These are phyloP conservation scores for Musca vetustissima DNA, from an alignment of 1,140 invertebrate genomes.

Conservation along the genomic window DNA sequence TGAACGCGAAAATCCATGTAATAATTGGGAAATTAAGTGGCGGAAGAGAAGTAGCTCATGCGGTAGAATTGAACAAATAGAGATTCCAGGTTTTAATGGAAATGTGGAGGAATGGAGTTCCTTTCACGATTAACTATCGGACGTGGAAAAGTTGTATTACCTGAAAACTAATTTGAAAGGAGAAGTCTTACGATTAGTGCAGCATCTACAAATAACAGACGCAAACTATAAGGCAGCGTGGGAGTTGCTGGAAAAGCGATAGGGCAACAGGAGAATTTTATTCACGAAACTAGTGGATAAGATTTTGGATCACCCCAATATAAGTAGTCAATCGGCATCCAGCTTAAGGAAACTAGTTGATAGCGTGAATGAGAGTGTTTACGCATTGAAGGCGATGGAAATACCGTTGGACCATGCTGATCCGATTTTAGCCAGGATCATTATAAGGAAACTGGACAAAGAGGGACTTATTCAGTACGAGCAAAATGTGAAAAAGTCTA, in stretches of 20 bases:
- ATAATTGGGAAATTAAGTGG: too few species aligned
- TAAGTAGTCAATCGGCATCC: neutral
- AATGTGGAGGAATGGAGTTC: neutral
- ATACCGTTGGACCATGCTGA: neutral
- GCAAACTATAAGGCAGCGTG: neutral
- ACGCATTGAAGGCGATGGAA: neutral
- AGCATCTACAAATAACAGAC: neutral
- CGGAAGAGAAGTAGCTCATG: slow-evolving; percentile 58
- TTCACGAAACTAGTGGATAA: slow-evolving; percentile 3
- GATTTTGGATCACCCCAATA: slow-evolving; percentile 4
- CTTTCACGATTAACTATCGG: neutral
- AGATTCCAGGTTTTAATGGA: neutral
- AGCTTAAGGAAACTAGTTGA: neutral
- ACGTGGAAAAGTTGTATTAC: neutral
- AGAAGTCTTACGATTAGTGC: neutral
- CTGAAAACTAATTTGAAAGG: slow-evolving; percentile 5
- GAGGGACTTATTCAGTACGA: slow-evolving; percentile 4
- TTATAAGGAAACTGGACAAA: slow-evolving; percentile 1
- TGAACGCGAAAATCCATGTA: too few species aligned
- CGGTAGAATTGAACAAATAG: neutral
- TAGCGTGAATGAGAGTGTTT: neutral
- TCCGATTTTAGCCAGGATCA: slow-evolving; percentile 7
- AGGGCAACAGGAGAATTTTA: neutral
- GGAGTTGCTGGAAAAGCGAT: neutral
- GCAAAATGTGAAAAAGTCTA: slow-evolving; percentile 4